Percentiles rank a stretch among this genome's conserved stretches.
Evolutionary conservation across 2,797 vertebrate genomes (phyloP).

Genomic region (Phrynocephalus vlangalii): DNA sequence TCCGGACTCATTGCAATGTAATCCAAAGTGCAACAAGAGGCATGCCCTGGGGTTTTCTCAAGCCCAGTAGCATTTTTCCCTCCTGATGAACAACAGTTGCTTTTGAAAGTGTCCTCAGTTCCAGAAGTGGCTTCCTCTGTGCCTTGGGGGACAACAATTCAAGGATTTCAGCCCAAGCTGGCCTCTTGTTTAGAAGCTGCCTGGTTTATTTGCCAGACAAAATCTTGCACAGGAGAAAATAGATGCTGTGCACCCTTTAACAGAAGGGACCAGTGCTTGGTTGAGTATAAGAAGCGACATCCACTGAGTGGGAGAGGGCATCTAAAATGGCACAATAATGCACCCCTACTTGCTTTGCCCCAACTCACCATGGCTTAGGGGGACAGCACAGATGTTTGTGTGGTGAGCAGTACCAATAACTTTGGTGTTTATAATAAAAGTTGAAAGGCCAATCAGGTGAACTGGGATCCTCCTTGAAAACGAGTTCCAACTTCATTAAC

Average conservation of each 20-base stretch:
- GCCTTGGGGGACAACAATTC: not conserved
- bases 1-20: not conserved
- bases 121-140: not conserved
- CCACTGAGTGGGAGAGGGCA: not conserved
- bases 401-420: not conserved
- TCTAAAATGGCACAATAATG: not conserved
- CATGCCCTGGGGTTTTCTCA: not conserved
- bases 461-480: too few species aligned
- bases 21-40: not conserved
- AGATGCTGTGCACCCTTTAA: not conserved
- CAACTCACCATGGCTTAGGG: not conserved
- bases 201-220: constrained; percentile 1
- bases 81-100: not conserved
- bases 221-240: not conserved
- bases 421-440: too few species aligned
- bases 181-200: not conserved
- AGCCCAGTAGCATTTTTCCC: not conserved
- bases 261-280: not conserved
- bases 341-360: not conserved
- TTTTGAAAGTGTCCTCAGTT: constrained; percentile 5
- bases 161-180: not conserved
- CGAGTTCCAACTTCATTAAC: too few species aligned
- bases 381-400: not conserved
- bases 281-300: not conserved
- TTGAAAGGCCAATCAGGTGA: too few species aligned